Percentiles rank a stretch among this genome's conserved stretches.
phyloP scores from a whole-genome alignment of 2,113 vertebrate genomes.

The Cheilinus undulatus region DNA sequence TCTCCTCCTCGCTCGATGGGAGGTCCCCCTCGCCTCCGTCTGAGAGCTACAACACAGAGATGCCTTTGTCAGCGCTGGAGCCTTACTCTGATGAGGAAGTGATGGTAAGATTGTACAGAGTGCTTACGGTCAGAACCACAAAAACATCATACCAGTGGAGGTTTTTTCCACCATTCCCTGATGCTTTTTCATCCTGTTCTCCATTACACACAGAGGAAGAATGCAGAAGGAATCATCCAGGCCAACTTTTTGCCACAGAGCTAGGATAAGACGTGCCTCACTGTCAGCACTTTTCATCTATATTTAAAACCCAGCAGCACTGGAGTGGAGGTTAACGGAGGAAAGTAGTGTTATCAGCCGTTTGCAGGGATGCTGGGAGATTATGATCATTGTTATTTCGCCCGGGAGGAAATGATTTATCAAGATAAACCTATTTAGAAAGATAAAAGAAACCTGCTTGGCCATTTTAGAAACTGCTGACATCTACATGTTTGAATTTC shows the following conservation, averaged over 20 bases:
- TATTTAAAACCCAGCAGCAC: constrained; percentile 39
- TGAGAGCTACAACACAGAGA: constrained; percentile 75
- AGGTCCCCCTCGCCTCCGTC: constrained; percentile 74
- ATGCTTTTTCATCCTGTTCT: constrained; percentile 57
- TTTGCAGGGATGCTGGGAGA: constrained; percentile 34
- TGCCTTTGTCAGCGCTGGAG: constrained; percentile 65
- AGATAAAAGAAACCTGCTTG: constrained; percentile 23
- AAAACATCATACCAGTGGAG: constrained; percentile 52
- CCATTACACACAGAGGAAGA: constrained; percentile 69
- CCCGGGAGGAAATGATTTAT: constrained; percentile 42
- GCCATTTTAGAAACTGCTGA: constrained; percentile 3
- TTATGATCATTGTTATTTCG: constrained; percentile 43
- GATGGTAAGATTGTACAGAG: constrained; percentile 58
- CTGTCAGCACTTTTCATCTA: constrained; percentile 30
- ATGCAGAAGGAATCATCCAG: constrained; percentile 56
- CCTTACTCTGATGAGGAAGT: constrained; percentile 56
- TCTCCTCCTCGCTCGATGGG: constrained; percentile 70
- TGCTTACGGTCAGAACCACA: constrained; percentile 65
- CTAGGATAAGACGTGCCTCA: constrained; percentile 22
- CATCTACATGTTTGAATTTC: neutral
- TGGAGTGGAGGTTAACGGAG: constrained; percentile 38
- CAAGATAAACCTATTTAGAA: constrained; percentile 19
- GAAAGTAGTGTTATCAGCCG: constrained; percentile 27
- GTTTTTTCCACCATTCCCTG: constrained; percentile 59
- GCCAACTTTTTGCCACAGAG: constrained; percentile 59